These are phyloP conservation scores for Muscicapa adusta DNA, from an alignment of 2,113 vertebrate genomes.

Conservation along the genomic window DNA sequence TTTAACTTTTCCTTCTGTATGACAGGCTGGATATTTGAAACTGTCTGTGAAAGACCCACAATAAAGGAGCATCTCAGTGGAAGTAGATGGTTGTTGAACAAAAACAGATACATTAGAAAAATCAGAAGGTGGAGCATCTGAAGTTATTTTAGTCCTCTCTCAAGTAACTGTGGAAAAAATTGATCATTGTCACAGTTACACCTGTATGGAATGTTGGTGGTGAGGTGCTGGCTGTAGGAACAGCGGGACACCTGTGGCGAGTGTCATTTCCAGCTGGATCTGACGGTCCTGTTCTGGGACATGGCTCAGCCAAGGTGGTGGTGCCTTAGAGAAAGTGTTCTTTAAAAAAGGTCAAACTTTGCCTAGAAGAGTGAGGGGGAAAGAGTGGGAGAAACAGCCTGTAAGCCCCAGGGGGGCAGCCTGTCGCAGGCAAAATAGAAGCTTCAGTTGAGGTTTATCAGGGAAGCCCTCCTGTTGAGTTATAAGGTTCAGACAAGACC, in stretches of 20 bases:
- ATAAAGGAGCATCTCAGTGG: neutral
- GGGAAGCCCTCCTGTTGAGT: neutral
- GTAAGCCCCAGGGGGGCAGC: accelerated
- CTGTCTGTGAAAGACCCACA: neutral
- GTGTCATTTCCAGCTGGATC: accelerated
- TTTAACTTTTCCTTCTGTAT: neutral
- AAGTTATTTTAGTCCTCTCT: neutral
- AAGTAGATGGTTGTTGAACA: neutral
- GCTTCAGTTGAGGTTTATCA: neutral
- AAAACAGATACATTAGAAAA: neutral
- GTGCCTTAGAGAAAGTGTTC: neutral
- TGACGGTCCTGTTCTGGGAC: accelerated
- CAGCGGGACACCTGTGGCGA: neutral
- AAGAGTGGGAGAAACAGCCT: neutral
- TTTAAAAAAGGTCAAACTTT: neutral
- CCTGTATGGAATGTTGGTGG: neutral
- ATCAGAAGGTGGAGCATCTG: neutral
- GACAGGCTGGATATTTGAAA: neutral
- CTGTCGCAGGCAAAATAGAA: neutral
- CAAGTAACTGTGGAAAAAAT: neutral
- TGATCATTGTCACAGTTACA: neutral
- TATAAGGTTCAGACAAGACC: neutral
- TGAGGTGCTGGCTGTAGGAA: neutral
- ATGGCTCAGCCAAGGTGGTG: neutral
- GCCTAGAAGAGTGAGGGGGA: neutral